These are phyloP conservation scores for Dichetophora obliterata DNA, from an alignment of 2,888 invertebrate species.

Conservation along the genomic window DNA sequence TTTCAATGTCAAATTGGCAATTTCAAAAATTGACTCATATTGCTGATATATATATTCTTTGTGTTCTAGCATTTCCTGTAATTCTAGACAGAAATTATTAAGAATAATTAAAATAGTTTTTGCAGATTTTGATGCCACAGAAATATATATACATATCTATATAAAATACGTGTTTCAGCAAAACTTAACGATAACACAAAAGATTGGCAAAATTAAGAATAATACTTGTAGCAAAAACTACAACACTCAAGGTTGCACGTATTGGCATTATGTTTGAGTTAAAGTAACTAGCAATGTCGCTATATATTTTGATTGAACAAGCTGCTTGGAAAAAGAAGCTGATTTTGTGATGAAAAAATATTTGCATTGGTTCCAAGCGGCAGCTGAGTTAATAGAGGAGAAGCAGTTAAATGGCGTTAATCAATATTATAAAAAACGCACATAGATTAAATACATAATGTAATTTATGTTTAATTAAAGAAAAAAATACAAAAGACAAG, in stretches of 20 bases:
- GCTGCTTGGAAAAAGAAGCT: too few species aligned
- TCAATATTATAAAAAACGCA: not conserved
- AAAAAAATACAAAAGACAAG: not conserved
- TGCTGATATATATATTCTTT: not conserved
- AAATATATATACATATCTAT: not conserved
- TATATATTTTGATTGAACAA: not conserved
- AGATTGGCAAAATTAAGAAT: not conserved
- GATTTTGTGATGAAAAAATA: not conserved
- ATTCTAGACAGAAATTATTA: not conserved
- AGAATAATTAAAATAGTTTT: not conserved
- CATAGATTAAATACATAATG: not conserved
- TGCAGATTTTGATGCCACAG: not conserved
- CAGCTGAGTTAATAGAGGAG: not conserved
- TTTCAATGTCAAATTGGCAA: slow-evolving; percentile 34
- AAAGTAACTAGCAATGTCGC: not conserved
- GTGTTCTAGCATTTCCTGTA: not conserved
- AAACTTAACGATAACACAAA: not conserved
- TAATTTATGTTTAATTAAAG: not conserved
- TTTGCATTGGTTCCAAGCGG: slow-evolving; percentile 21
- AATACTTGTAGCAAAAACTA: slow-evolving; percentile 4
- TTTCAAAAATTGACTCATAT: slow-evolving; percentile 15
- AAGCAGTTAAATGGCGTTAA: slow-evolving; percentile 20
- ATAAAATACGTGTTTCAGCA: not conserved
- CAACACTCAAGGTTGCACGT: slow-evolving; percentile 30
- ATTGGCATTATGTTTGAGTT: slow-evolving; percentile 18